These are phyloP conservation scores for Leptinotarsa haldemani DNA, from an alignment of 2,888 invertebrate genomes.

Conservation along the genomic window DNA sequence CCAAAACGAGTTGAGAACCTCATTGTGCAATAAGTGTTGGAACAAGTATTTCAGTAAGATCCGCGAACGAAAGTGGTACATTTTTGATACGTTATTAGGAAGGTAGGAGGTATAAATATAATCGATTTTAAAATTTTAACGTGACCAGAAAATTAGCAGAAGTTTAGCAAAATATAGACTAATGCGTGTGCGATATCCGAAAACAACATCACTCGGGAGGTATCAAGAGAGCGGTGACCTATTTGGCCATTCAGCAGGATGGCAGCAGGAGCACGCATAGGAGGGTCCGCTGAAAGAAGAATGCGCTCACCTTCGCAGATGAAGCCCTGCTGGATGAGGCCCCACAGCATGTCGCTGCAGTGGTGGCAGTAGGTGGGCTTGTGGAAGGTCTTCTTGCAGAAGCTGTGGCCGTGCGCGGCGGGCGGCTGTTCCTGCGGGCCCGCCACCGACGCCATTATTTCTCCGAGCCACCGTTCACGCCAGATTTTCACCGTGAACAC, in stretches of 20 bases:
- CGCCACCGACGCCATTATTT: constrained; percentile 69
- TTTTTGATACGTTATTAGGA: no score
- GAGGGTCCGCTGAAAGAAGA: constrained; percentile 6
- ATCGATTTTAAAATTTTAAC: not conserved
- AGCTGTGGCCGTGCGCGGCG: constrained; percentile 91
- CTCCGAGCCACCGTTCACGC: constrained; percentile 73
- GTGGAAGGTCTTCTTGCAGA: constrained; percentile 99
- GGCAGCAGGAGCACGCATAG: not conserved
- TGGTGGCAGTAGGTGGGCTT: constrained; percentile 99
- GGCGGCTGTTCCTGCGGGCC: constrained; percentile 68
- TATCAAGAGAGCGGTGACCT: not conserved
- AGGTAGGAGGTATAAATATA: no score
- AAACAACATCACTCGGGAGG: not conserved
- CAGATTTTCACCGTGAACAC: constrained; percentile 71
- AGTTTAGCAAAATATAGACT: not conserved
- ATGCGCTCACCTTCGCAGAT: constrained; percentile 93
- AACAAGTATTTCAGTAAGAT: no score
- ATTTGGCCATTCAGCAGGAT: not conserved
- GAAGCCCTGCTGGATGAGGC: constrained; percentile 99
- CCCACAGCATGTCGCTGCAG: constrained; percentile 99
- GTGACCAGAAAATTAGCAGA: not conserved
- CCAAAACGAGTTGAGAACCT: no score
- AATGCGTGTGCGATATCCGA: no score
- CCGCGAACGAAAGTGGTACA: no score
- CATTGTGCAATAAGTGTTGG: no score